Percentiles rank a stretch among this genome's conserved stretches.
Evolutionary conservation across 2,113 vertebrate species (phyloP).

Genomic region (Dasyprocta punctata): DNA sequence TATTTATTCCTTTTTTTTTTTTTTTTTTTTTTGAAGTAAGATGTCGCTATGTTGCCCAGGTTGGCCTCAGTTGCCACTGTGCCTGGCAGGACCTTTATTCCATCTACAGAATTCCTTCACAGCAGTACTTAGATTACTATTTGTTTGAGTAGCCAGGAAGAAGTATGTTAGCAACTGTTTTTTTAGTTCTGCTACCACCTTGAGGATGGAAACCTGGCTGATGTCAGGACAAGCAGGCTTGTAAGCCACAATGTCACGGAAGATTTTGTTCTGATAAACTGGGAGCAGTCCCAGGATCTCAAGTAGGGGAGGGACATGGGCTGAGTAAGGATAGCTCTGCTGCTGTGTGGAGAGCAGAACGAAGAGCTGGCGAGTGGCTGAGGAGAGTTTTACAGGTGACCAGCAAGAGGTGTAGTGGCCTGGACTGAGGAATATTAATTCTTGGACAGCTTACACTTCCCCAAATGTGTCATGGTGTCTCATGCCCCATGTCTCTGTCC

Average conservation of each 20-base stretch:
- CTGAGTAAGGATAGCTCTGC: not conserved
- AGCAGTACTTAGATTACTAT: not conserved
- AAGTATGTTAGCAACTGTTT: not conserved
- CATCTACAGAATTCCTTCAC: not conserved
- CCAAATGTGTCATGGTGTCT: accelerated
- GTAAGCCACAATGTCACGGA: not conserved
- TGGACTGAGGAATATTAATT: too few species aligned
- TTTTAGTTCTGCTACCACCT: not conserved
- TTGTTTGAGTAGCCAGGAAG: not conserved
- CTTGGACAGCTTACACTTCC: not conserved
- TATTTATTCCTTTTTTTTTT: not conserved
- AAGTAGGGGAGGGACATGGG: too few species aligned
- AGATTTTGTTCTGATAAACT: not conserved
- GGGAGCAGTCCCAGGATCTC: not conserved
- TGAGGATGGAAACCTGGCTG: not conserved
- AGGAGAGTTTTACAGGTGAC: not conserved
- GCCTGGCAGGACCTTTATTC: not conserved
- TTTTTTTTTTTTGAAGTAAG: not conserved
- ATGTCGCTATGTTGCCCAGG: not conserved
- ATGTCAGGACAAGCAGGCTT: not conserved
- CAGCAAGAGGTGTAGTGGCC: not conserved
- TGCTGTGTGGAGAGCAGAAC: not conserved
- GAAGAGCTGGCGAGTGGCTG: not conserved
- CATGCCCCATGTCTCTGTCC: not conserved
- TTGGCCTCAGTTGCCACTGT: not conserved